These are phyloP conservation scores for Paraplagusia blochii DNA, from an alignment of 2,113 vertebrate species.

Conservation along the genomic window DNA sequence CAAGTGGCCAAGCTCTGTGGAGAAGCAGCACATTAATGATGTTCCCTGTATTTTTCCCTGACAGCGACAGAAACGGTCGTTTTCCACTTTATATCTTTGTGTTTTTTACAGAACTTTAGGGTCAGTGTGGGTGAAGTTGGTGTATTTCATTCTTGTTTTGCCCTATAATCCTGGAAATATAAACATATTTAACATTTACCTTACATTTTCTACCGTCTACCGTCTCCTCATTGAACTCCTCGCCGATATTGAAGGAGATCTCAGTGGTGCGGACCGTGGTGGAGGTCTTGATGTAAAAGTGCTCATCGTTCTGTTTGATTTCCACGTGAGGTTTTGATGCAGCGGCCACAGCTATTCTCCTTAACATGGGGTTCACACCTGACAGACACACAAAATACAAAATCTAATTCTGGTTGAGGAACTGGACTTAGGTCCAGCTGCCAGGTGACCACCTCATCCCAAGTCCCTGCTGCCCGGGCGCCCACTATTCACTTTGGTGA, in stretches of 20 bases:
- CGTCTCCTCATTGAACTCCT: conserved; percentile 95
- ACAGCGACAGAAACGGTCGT: not conserved
- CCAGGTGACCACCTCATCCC: no score
- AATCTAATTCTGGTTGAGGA: no score
- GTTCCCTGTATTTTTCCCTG: not conserved
- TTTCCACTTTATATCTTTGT: not conserved
- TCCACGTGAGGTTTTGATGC: conserved; percentile 96
- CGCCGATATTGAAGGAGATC: conserved; percentile 90
- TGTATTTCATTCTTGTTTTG: no score
- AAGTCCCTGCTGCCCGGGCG: no score
- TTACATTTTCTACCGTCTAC: conserved; percentile 95
- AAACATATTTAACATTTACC: conserved; percentile 69
- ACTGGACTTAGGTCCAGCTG: no score
- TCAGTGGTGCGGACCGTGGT: conserved; percentile 95
- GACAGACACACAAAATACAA: conserved; percentile 6
- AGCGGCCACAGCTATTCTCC: conserved; percentile 88
- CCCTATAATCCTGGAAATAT: not conserved
- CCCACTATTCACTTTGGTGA: no score
- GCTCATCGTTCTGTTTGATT: conserved; percentile 90
- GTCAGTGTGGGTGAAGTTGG: no score
- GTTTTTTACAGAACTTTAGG: no score
- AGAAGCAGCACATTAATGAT: conserved; percentile 33
- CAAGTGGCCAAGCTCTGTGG: conserved; percentile 91
- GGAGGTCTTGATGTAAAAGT: conserved; percentile 97
- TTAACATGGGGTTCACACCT: conserved; percentile 96